phyloP scores from a whole-genome alignment of 2,888 invertebrate species.

The Megaustenia siamemsis region DNA sequence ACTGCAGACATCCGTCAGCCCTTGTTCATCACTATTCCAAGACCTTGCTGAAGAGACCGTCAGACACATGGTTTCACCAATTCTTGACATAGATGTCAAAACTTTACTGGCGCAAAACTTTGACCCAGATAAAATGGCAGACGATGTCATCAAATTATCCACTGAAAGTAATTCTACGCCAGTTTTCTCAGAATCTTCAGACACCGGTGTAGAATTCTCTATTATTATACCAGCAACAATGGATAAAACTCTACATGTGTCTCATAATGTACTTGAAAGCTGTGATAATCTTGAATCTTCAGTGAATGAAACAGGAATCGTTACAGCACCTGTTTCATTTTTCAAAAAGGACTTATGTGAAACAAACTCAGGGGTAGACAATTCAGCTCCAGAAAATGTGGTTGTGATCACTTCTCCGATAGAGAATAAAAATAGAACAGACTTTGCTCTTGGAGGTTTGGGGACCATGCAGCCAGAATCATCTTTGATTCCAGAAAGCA shows the following conservation, averaged over 20 bases:
- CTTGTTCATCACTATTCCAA: constrained; percentile 55
- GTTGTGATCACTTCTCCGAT: not conserved
- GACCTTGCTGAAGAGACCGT: constrained; percentile 58
- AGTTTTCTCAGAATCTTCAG: not conserved
- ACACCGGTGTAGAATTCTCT: not conserved
- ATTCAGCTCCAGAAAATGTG: not conserved
- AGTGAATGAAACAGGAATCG: not conserved
- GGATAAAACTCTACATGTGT: not conserved
- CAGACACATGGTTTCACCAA: constrained; percentile 56
- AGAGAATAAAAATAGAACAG: not conserved
- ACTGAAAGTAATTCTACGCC: not conserved
- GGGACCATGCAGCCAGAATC: not conserved
- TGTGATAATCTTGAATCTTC: constrained; percentile 19
- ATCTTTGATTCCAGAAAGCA: not conserved
- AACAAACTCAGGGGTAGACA: not conserved
- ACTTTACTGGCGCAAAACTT: not conserved
- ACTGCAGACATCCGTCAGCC: constrained; percentile 49
- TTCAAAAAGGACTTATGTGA: not conserved
- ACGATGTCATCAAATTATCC: not conserved
- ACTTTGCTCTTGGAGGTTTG: not conserved
- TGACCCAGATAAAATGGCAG: not conserved
- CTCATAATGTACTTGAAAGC: not conserved
- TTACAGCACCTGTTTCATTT: not conserved
- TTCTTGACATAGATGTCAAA: constrained; percentile 5
- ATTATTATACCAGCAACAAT: not conserved